These are phyloP conservation scores for Notocelia uddmanniana DNA, from an alignment of 2,888 invertebrate species.

Conservation along the genomic window DNA sequence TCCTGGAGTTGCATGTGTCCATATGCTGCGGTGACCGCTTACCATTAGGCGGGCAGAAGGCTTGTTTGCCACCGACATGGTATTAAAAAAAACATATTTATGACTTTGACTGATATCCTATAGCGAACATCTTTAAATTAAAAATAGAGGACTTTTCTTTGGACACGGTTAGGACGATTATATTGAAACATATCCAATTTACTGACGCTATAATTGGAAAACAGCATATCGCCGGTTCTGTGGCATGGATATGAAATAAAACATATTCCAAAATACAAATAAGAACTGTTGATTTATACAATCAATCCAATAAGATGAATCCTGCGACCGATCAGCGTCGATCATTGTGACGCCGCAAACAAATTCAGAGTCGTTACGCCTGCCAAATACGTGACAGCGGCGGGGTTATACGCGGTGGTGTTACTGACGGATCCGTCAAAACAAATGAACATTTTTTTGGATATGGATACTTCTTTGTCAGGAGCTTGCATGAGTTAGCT, in stretches of 20 bases:
- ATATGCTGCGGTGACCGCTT: too few species aligned
- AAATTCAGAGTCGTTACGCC: constrained; percentile 71
- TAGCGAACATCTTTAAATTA: too few species aligned
- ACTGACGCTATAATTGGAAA: not conserved
- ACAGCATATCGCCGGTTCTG: not conserved
- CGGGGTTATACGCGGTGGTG: constrained; percentile 52
- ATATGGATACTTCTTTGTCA: too few species aligned
- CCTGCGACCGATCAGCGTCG: constrained; percentile 50
- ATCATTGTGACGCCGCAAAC: constrained; percentile 67
- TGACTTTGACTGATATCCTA: too few species aligned
- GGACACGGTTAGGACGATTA: not conserved
- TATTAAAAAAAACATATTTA: too few species aligned
- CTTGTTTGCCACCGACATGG: too few species aligned
- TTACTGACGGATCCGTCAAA: constrained; percentile 16
- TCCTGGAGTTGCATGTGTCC: too few species aligned
- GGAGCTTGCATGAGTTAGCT: too few species aligned
- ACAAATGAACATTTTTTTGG: too few species aligned
- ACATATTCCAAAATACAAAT: constrained; percentile 11
- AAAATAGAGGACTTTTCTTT: too few species aligned
- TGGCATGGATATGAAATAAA: not conserved
- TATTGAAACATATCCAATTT: constrained; percentile 2
- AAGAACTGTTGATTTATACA: constrained; percentile 39
- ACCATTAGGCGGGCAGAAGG: too few species aligned
- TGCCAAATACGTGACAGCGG: constrained; percentile 58
- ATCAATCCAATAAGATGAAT: constrained; percentile 40